Evolutionary conservation across 92 coral and sea anemone species (phyloP), one percentile per base, ranked within the genome.

Genomic region (Zoanthus gigantus): DNA sequence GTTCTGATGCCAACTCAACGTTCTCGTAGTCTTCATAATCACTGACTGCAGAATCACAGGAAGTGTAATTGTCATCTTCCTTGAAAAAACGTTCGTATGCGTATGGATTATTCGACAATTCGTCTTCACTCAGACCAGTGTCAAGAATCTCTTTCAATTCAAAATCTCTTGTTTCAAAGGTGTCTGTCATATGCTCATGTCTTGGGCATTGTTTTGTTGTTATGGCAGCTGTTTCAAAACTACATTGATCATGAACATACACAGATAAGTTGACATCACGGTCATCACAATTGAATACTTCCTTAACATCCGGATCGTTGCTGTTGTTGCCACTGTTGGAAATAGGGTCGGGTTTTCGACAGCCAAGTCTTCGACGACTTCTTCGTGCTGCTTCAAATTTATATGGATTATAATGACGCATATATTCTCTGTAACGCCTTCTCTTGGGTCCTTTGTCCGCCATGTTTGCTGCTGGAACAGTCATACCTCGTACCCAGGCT

Each of bases 351-450:
- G 66, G 16, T 54, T 79, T 79, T 79, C 23, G 73, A 61, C 50
- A 23, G 71, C 5, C 28, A 45, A 72, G 73, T 88, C 15, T 76
- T 63, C 45, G 61, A 37, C 42, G 42, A 37, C 42, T 37, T 88
- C 74, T 52, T n/a, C 91, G 46, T 79, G 91, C 91, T 74, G 91
- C 82, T 79, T 53, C 37, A 34, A 87, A 87, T 79, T 87, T 87
- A 46, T 65, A 87, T 58, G 90, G 86, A 53, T 87, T 79, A 16
- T 47, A 37, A 69, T 87, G 86, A 8, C 74, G 86, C 84, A 87
- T 65, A 52, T 79, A 79, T 79, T 68, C 80, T 69, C 47, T 53
- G 45, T 71, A 87, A 34, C 66, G 84, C 10, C 86, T 68, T 79
- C 90, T n/a, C 48, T 30, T 61, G 47, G 76, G 63, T 76, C 79